A percentile compares a stretch with the other conserved stretches of the same genome.
These are phyloP conservation scores for Oostethus manadensis DNA, from an alignment of 2,113 vertebrate genomes.

Conservation along the genomic window DNA sequence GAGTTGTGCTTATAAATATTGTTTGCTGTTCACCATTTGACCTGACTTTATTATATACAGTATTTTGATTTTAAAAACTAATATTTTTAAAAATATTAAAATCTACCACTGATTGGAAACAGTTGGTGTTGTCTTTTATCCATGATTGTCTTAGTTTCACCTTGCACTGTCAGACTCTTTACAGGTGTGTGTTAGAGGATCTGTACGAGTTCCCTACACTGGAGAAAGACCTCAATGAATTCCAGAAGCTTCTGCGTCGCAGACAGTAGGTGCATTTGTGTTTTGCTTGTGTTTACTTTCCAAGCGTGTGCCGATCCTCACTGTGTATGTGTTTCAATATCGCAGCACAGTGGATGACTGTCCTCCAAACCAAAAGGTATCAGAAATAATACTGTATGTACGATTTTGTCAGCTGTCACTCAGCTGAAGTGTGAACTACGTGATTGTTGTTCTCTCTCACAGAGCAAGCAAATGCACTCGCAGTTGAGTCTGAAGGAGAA, in stretches of 20 bases:
- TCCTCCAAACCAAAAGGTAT: conserved; percentile 82
- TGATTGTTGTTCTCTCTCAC: conserved; percentile 21
- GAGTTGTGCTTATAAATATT: too few species aligned
- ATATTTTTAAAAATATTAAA: too few species aligned
- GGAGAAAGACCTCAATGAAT: conserved; percentile 95
- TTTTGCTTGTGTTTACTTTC: background rate
- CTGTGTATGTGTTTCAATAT: conserved; percentile 16
- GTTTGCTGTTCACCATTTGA: too few species aligned
- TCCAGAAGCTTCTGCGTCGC: conserved; percentile 93
- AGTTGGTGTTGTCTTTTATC: too few species aligned
- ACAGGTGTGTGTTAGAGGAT: conserved; percentile 92
- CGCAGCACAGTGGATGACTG: conserved; percentile 94
- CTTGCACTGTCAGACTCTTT: conserved; percentile 78
- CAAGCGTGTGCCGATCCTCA: background rate
- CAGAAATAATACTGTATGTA: background rate
- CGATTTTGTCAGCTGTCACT: background rate
- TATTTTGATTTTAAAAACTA: too few species aligned
- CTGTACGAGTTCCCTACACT: conserved; percentile 91
- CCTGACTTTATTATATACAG: too few species aligned
- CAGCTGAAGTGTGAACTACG: background rate
- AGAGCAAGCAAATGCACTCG: conserved; percentile 92
- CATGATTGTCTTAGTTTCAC: background rate
- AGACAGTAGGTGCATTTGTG: conserved; percentile 82
- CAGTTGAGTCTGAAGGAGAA: conserved; percentile 96
- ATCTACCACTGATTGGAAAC: too few species aligned